Base-by-base conservation (phyloP, 2,113 vertebrate genomes). In the Microtus pennsylvanicus region DNA sequence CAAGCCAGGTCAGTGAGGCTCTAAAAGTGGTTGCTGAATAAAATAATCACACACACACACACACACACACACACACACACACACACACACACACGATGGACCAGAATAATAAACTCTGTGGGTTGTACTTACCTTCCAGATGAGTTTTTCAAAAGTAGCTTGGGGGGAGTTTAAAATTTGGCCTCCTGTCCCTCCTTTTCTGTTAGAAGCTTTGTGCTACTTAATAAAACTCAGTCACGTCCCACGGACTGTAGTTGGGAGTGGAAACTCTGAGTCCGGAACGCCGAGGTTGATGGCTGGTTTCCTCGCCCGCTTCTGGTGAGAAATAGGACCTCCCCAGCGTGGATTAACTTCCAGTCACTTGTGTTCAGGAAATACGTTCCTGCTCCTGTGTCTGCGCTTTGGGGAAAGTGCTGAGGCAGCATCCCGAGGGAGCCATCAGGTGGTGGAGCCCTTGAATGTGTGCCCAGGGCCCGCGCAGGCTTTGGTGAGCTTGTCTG, bases 111-210 rank as follows among this genome's bases (percentile, higher is more conserved):
- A 33, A 85, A 50, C 33, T 58, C 42, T 47, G 2, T 63, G 55
- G 61, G 9, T 38, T 28, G 0, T 38, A 14, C 33, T 77, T 89
- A 78, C 3, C 42, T 16, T 87, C 61, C 77, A 61, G 26, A 86
- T 35, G 78, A 76, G 75, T 16, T 69, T 96, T 90, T 87, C 52
- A 91, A 47, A 95, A 58, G 52, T 42, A 76, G 24, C 11, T 76
- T 35, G 89, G 55, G 61, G 80, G 50, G 50, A 22, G 19, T 83
- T 87, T 90, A 13, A 81, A 86, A 94, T 76, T 94, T 91, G 67
- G 74, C 21, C 92, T 87, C 70, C 67, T 35, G 26, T 42, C 5
- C n/a, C 5, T 7, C 21, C 22, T 45, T 63, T 82, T 35, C 87
- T 93, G 19, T 74, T 69, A 14, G 4, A 28, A 82, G 86, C 76